Base-by-base conservation (phyloP, 1,140 invertebrate genomes). In the Cardiocondyla obscurior region DNA sequence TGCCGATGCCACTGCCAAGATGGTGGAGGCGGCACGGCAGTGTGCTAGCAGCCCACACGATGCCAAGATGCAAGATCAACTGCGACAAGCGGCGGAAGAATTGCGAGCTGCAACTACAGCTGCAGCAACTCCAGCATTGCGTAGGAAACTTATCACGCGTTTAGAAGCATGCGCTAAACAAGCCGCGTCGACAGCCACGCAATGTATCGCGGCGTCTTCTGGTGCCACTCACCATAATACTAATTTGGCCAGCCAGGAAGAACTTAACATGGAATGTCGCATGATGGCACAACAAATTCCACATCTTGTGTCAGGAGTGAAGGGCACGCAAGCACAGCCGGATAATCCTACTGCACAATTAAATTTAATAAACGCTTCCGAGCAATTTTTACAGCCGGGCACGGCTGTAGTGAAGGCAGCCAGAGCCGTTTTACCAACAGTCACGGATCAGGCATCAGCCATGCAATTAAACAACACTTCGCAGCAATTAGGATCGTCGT, bases 11-110 rank as follows among this genome's bases (percentile, higher is more conserved):
- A 99, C 99, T 0, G 97, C 98, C 0, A 96, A 97, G 84, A 97
- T 99, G 96, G 98, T 99, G 2, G 99, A 99, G 93, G 99, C 99
- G 1, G 99, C 99, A 0, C 96, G 99, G 82, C 96, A 97, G 6
- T 99, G 98, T 94, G 97, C 98, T 14, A 96, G 96, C 36, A 96
- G 96, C 92, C 98, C 98, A 0, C 96, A 97, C 91, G 98, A 99
- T 87, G 95, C 96, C 0, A 95, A 95, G 55, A 97, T 97, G 89
- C 99, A 99, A 92, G 96, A 97, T 85, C 96, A 96, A 6, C 92
- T 99, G 0, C 95, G 97, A 33, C 95, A 95, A 65, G 99, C 99
- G 0, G 99, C 99, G 0, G 98, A 99, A 91, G 97, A 99, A 88
- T 93, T 99, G 0, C 94, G 98, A 69, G 97, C 97, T 89, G 98